phyloP scores from a whole-genome alignment of 2,113 vertebrate species.

The Pelecanoides urinatrix region DNA sequence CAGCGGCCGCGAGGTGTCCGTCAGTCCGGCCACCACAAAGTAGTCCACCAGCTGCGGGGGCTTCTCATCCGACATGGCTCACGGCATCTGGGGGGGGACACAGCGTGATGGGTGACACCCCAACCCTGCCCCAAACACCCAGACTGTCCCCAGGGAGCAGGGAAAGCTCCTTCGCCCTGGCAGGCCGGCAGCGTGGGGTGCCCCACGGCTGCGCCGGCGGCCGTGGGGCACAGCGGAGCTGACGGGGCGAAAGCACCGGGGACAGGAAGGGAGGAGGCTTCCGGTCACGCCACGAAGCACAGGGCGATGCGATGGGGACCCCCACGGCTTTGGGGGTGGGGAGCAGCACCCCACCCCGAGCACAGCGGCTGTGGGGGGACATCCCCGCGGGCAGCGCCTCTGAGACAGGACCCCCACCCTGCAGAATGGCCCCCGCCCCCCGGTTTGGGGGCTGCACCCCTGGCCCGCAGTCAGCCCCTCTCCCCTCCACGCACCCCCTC shows the following conservation, averaged over 20 bases:
- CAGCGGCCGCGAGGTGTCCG: constrained; percentile 70
- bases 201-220: neutral
- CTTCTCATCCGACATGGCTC: constrained; percentile 89
- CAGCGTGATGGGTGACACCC: neutral
- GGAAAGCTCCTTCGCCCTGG: neutral
- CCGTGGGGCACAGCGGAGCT: neutral
- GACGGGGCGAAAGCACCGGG: neutral
- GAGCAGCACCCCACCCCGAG: neutral
- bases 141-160: too few relatives aligned
- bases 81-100: constrained; percentile 57
- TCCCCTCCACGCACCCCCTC: neutral
- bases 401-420: neutral
- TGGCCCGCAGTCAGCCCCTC: fast-evolving
- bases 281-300: neutral
- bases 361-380: too few relatives aligned
- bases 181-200: neutral
- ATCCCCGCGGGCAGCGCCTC: neutral
- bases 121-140: neutral
- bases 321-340: neutral
- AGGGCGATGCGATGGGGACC: neutral
- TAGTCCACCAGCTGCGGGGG: constrained; percentile 95
- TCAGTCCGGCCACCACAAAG: constrained; percentile 90
- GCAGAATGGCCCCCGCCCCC: fast-evolving
- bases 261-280: constrained; percentile 29
- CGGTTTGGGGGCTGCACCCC: too few relatives aligned